Conservation (phyloP, 2,113 vertebrate genomes). For the Pelecanus crispus region DNA sequence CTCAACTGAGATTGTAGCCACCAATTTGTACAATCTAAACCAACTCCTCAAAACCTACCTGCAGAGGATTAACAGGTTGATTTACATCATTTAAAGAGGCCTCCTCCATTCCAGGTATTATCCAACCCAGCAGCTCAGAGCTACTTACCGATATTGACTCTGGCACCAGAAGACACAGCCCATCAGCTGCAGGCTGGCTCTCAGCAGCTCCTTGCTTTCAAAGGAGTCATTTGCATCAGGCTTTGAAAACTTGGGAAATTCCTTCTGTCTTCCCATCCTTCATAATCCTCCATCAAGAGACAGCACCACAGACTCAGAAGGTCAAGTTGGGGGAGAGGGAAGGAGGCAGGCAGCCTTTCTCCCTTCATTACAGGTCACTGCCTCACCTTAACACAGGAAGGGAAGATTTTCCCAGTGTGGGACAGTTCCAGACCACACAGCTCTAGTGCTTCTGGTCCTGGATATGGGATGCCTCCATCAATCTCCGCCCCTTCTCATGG, state of each 20-base stretch:
- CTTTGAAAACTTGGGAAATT: neutral
- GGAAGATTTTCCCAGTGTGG: neutral
- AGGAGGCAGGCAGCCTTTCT: neutral
- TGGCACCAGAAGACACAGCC: neutral
- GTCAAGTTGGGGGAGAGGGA: neutral
- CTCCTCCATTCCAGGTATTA: neutral
- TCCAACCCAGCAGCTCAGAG: slow-evolving; percentile 11
- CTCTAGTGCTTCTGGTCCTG: neutral
- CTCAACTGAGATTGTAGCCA: neutral
- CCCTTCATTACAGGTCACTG: neutral
- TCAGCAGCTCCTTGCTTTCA: neutral
- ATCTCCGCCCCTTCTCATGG: neutral
- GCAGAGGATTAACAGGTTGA: neutral
- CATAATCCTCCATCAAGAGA: neutral
- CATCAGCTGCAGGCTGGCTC: neutral
- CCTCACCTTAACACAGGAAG: neutral
- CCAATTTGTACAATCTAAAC: neutral
- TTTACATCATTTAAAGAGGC: neutral
- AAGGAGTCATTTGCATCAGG: neutral
- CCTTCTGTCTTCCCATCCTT: neutral
- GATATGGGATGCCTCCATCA: neutral
- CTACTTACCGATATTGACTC: slow-evolving; percentile 4
- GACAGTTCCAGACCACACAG: neutral
- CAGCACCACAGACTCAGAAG: neutral
- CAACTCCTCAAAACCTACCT: neutral